Base-by-base conservation (phyloP, 2,888 invertebrate species). In the Chrysolina haemoptera region DNA sequence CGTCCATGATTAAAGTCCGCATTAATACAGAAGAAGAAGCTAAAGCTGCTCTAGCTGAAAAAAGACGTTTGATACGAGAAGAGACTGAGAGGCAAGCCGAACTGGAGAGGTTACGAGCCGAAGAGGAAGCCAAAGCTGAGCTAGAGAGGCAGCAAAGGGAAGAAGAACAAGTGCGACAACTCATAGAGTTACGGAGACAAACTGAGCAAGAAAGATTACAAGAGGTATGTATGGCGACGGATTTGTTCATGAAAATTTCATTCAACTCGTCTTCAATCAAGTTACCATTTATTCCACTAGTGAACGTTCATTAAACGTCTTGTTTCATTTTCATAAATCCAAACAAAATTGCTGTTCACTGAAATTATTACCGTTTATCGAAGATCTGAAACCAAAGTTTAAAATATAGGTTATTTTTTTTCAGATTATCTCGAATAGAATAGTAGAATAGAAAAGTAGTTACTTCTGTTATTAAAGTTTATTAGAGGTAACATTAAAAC, bases 1-100 rank as follows among this genome's bases (percentile, higher is more conserved):
- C 93, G 63, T 93, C 93, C 46, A 92, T 93, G 90, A 92, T 91
- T 75, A 93, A 91, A 86, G 89, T 90, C 41, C 90, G 93, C 80
- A 96, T 96, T 80, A 95, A 94, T 11, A 96, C 96, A 2, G 97
- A 96, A 88, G 97, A 96, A 87, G 93, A 97, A 87, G 98, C 98
- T 10, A 98, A 97, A 88, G 97, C 97, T 18, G 97, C 97, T 71
- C 89, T 98, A 71, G 97, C 98, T 0, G 98, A 98, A 89, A 91
- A 96, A 76, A 90, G 98, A 79, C 91, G 96, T 73, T 89, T 96
- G 75, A 97, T 97, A 12, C 89, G 98, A 18, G 98, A 97, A 89
- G 97, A 97, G 87, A 95, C 97, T 12, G 98, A 98, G 90, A 89
- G 93, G 74, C 96, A 96, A 88, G 97, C 97, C 1, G 96, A 97